Conservation (phyloP, 2,888 invertebrate genomes). For the Netelia inedita region DNA sequence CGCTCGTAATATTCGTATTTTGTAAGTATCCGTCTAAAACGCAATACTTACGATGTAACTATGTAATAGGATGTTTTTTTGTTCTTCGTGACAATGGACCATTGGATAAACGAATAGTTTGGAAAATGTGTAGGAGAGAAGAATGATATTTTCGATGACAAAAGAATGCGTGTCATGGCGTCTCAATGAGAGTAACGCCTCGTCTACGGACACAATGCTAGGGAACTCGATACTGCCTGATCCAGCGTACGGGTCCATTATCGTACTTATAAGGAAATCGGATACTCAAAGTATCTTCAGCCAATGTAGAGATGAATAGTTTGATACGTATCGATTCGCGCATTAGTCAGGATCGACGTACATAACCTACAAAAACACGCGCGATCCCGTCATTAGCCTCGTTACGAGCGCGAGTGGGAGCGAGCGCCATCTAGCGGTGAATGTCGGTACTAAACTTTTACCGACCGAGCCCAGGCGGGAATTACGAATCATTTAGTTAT, state of each 20-base stretch:
- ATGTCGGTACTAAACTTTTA: too few relatives aligned
- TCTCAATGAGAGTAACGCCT: background rate
- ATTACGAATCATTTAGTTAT: too few relatives aligned
- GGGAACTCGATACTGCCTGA: conserved; percentile 37
- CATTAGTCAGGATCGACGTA: background rate
- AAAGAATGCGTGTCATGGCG: conserved; percentile 15
- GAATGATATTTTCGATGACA: conserved; percentile 24
- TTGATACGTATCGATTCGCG: background rate
- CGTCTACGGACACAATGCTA: conserved; percentile 15
- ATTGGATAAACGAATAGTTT: background rate
- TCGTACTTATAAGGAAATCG: conserved; percentile 22
- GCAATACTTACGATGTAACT: background rate
- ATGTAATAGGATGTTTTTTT: background rate
- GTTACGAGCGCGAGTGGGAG: too few relatives aligned
- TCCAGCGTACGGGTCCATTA: conserved; percentile 39
- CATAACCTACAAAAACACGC: background rate
- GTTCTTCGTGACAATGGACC: background rate
- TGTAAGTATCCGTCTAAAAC: background rate
- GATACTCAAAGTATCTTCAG: conserved; percentile 13
- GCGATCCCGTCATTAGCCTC: too few relatives aligned
- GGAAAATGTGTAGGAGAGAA: background rate
- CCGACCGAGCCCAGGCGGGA: too few relatives aligned
- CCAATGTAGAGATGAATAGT: background rate
- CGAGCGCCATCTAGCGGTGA: too few relatives aligned
- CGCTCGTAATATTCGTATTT: too few relatives aligned